Evolutionary conservation across 2,113 vertebrate species (phyloP).

Genomic region (Carlito syrichta): DNA sequence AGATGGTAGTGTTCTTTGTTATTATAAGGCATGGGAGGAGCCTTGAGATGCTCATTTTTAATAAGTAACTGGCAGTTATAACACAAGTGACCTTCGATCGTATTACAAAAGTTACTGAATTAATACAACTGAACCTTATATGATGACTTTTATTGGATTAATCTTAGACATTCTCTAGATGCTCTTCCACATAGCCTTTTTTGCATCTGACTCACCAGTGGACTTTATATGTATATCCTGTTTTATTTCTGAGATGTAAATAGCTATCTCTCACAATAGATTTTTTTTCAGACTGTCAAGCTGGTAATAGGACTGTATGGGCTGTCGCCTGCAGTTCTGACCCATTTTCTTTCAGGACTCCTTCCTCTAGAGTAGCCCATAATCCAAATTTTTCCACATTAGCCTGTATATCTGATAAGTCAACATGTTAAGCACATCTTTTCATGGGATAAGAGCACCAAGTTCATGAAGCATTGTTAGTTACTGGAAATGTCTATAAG

Average conservation of each 20-base stretch:
- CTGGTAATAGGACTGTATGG: background rate
- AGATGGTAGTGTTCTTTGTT: background rate
- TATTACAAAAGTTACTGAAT: background rate
- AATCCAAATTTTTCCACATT: background rate
- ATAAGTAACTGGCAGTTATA: background rate
- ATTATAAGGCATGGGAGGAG: background rate
- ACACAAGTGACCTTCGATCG: background rate
- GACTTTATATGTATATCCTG: too few relatives aligned
- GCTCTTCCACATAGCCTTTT: background rate
- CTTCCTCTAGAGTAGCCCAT: background rate
- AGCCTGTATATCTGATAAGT: background rate
- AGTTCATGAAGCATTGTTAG: background rate
- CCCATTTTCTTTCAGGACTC: background rate
- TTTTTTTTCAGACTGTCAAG: background rate
- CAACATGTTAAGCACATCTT: background rate
- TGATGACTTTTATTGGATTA: background rate
- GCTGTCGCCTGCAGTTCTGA: background rate
- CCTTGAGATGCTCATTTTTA: background rate
- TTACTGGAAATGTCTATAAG: background rate
- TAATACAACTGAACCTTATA: background rate
- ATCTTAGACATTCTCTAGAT: background rate
- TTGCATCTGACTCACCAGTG: background rate
- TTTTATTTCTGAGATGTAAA: background rate
- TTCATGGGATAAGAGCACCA: background rate
- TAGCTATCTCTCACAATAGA: background rate